Percentiles rank a stretch among this genome's conserved stretches.
phyloP scores from a whole-genome alignment of 2,113 vertebrate species.

The Myotis yumanensis region DNA sequence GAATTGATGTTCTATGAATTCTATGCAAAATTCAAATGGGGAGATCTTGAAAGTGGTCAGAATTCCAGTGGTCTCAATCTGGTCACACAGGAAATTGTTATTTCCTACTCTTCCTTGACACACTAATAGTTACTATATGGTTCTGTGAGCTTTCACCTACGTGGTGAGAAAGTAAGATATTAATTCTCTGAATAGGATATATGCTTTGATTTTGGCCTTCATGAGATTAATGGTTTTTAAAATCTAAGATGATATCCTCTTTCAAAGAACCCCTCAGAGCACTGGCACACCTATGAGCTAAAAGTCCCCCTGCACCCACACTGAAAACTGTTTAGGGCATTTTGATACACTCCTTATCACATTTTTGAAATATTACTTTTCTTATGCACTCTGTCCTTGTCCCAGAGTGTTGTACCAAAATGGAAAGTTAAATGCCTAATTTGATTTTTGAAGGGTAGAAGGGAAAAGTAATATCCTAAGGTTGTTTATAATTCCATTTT shows the following conservation, averaged over 20 bases:
- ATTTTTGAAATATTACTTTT: slow-evolving; percentile 33
- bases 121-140: background rate
- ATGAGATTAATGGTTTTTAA: slow-evolving; percentile 5
- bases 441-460: slow-evolving; percentile 46
- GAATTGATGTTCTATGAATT: background rate
- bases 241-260: background rate
- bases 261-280: background rate
- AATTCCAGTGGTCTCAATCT: background rate
- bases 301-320: background rate
- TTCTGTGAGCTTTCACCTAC: background rate
- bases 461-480: slow-evolving; percentile 13
- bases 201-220: slow-evolving; percentile 29
- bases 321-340: background rate
- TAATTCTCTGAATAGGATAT: background rate
- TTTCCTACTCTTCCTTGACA: slow-evolving; percentile 2
- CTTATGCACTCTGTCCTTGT: background rate
- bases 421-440: slow-evolving; percentile 20
- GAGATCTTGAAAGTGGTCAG: background rate
- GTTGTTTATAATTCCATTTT: slow-evolving; percentile 52
- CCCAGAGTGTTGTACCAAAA: background rate
- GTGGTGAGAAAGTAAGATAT: background rate
- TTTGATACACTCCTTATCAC: background rate
- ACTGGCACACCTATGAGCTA: background rate
- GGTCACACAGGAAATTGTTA: background rate
- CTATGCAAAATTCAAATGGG: background rate